Conservation (phyloP, 2,113 vertebrate genomes). For the Asarcornis scutulata region DNA sequence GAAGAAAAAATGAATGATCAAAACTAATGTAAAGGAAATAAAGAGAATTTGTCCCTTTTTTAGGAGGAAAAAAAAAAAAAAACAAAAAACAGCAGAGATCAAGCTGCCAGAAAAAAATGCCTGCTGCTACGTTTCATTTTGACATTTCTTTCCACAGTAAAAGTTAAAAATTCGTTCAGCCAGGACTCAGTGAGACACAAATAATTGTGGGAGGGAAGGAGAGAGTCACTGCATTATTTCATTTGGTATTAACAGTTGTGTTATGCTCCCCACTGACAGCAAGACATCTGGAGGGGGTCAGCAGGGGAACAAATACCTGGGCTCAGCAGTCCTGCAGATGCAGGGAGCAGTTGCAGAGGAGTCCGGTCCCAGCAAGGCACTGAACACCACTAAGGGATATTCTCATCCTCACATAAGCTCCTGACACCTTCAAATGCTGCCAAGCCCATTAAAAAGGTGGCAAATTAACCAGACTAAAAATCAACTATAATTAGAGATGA, state of each 20-base stretch:
- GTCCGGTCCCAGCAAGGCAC: neutral
- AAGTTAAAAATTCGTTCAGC: neutral
- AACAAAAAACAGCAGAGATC: neutral
- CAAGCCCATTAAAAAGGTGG: neutral
- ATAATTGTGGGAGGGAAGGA: neutral
- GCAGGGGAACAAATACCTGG: neutral
- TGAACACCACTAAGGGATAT: fast-evolving
- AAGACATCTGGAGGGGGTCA: neutral
- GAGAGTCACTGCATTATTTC: neutral
- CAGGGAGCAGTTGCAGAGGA: neutral
- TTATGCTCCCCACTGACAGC: neutral
- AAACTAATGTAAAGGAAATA: neutral
- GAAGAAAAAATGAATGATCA: fast-evolving
- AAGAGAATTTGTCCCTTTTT: neutral
- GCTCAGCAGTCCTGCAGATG: neutral
- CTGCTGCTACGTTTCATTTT: neutral
- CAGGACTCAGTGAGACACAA: neutral
- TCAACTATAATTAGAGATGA: neutral
- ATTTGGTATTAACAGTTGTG: neutral
- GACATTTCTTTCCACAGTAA: neutral
- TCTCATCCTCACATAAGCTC: neutral
- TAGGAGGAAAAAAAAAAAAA: neutral
- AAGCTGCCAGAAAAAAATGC: neutral
- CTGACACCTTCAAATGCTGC: neutral
- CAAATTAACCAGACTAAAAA: neutral